These are phyloP conservation scores for Sandelia bainsii DNA, from an alignment of 2,797 vertebrate species.

Conservation along the genomic window DNA sequence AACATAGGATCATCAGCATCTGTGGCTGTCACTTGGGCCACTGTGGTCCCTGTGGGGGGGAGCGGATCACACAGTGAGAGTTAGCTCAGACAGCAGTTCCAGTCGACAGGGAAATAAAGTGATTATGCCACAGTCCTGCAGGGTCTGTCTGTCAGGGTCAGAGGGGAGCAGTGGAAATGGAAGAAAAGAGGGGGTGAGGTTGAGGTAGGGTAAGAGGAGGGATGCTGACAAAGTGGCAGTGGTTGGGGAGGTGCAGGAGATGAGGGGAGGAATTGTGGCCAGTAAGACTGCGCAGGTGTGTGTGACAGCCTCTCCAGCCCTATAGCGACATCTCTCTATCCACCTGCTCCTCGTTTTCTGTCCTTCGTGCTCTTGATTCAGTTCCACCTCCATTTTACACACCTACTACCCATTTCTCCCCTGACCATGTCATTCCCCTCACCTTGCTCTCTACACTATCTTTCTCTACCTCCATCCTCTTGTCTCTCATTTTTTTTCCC, in stretches of 20 bases:
- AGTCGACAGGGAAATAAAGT: conserved; percentile 77
- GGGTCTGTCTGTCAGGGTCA: conserved; percentile 73
- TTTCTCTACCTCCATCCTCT: conserved; percentile 30
- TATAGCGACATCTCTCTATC: conserved; percentile 55
- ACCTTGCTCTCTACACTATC: conserved; percentile 41
- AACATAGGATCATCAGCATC: conserved; percentile 91
- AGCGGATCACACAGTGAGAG: conserved; percentile 55
- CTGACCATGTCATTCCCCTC: conserved; percentile 57
- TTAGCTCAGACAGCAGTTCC: conserved; percentile 67
- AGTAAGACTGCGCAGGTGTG: conserved; percentile 62
- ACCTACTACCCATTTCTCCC: conserved; percentile 44
- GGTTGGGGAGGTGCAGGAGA: conserved; percentile 4
- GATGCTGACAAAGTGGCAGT: conserved; percentile 51
- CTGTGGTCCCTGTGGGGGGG: conserved; percentile 88
- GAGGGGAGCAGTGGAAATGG: conserved; percentile 38
- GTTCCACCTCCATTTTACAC: conserved; percentile 59
- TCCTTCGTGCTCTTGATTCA: conserved; percentile 29
- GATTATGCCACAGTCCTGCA: conserved; percentile 75
- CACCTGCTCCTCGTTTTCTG: conserved; percentile 55
- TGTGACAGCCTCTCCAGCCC: conserved; percentile 70
- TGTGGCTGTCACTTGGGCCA: conserved; percentile 93
- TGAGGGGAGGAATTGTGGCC: conserved; percentile 24
- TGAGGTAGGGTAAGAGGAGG: conserved; percentile 37
- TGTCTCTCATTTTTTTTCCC: conserved; percentile 36
- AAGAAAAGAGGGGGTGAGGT: conserved; percentile 25